These are phyloP conservation scores for Oryzias javanicus DNA, from an alignment of 2,113 vertebrate genomes.

Conservation along the genomic window DNA sequence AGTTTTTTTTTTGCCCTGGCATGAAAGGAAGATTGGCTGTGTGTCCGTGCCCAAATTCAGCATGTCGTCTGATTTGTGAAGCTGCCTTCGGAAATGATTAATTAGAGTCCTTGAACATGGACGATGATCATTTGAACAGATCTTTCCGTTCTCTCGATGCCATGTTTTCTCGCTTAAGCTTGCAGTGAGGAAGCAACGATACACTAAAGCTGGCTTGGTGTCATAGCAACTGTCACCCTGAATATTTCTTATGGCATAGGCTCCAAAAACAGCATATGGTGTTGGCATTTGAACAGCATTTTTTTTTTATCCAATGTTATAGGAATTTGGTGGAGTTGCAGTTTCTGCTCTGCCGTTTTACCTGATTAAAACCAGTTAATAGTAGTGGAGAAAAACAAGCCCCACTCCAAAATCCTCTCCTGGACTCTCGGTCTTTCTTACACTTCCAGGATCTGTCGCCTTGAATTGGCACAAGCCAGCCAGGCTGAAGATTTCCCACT, in stretches of 20 bases:
- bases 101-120: slow-evolving; percentile 69
- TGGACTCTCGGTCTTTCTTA: slow-evolving; percentile 63
- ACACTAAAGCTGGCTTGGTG: slow-evolving; percentile 64
- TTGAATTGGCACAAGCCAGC: slow-evolving; percentile 82
- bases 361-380: slow-evolving; percentile 63
- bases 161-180: slow-evolving; percentile 64
- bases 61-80: slow-evolving; percentile 50
- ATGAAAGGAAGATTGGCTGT: slow-evolving; percentile 1
- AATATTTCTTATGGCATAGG: slow-evolving; percentile 69
- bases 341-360: slow-evolving; percentile 52
- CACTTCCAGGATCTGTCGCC: slow-evolving; percentile 81
- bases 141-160: slow-evolving; percentile 55
- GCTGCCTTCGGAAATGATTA: slow-evolving; percentile 66
- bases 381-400: slow-evolving; percentile 55
- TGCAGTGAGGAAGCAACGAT: slow-evolving; percentile 51
- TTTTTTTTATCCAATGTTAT: slow-evolving; percentile 54
- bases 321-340: slow-evolving; percentile 19
- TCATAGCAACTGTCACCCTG: slow-evolving; percentile 70
- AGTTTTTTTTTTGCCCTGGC: slow-evolving; percentile 2
- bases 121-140: slow-evolving; percentile 64
- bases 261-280: slow-evolving; percentile 75
- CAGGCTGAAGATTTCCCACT: slow-evolving; percentile 91
- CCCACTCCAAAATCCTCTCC: slow-evolving; percentile 59
- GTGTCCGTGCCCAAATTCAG: slow-evolving; percentile 42
- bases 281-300: slow-evolving; percentile 54